Base-by-base conservation (phyloP, 2,113 vertebrate genomes). In the Passer domesticus region DNA sequence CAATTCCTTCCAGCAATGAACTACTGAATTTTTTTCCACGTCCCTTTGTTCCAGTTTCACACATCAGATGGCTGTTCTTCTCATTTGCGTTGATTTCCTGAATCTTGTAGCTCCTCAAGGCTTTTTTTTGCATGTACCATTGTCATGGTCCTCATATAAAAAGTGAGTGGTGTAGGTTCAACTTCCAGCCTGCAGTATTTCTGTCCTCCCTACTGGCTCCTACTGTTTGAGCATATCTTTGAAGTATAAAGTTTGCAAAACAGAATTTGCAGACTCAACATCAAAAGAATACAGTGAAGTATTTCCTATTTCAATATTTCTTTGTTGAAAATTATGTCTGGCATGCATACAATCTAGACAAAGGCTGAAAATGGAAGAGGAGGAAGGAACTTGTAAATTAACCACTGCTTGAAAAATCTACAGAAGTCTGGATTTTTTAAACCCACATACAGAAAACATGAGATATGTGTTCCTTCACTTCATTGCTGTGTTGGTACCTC, bases 311-410 rank as follows among this genome's bases (percentile, higher is more conserved):
- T 89, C 67, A 90, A 31, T 79, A 87, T 88, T 89, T 87, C 53
- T 82, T 92, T 88, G 55, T 46, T 90, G 87, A 94, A 88, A 94
- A 92, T 95, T 89, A 85, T 87, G 63, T 77, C 94, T 96, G 94
- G 94, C 93, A 55, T 88, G 46, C 49, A 47, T 66, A 63, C 63
- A 80, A 83, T 74, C 50, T 83, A 91, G 93, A 94, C 93, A 94
- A 92, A 87, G 39, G 43, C 70, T 74, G 63, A 55, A 82, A 91
- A 87, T 43, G 43, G 83, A 83, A 78, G 21, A 82, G 43, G 80
- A 94, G 55, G 55, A 94, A 94, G 94, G 92, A 96, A 97, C 91
- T 59, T 50, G 31, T 88, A 89, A 94, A 83, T 47, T 85, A 96
- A 90, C 84, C 63, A 83, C 41, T 47, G 41, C 63, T 77, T 94